Conservation (phyloP, 2,888 invertebrate species). For the Phanerotoma sp. region DNA sequence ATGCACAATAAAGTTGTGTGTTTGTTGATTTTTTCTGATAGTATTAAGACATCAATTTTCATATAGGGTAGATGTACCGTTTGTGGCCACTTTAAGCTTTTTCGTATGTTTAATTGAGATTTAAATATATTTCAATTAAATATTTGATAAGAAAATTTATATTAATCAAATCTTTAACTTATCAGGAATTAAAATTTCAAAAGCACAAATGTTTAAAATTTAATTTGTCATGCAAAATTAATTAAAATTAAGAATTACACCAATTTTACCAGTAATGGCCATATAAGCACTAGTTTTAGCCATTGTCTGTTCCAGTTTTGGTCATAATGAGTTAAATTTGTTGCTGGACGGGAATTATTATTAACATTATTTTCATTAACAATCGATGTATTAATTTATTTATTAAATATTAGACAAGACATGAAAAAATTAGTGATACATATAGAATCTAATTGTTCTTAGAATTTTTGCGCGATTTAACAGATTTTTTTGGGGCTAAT, state of each 20-base stretch:
- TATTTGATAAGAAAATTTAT: conserved; percentile 2
- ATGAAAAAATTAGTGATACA: conserved; percentile 2
- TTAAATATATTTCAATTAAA: not conserved
- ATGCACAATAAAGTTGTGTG: too few species aligned
- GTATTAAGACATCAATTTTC: too few species aligned
- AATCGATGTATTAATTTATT: not conserved
- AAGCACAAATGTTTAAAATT: not conserved
- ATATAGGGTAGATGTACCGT: conserved; percentile 17
- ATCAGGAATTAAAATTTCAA: conserved; percentile 8
- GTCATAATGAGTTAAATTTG: not conserved
- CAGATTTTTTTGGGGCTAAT: conserved; percentile 1
- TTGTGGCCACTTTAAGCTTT: conserved; percentile 16
- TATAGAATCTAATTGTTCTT: not conserved
- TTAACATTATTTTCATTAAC: not conserved
- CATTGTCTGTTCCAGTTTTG: conserved; percentile 10
- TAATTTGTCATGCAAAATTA: not conserved
- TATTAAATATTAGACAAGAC: not conserved
- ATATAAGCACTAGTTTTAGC: conserved; percentile 13
- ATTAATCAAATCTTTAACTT: conserved; percentile 1
- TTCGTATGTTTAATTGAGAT: conserved; percentile 1
- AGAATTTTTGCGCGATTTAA: not conserved
- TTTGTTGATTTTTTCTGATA: too few species aligned
- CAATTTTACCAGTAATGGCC: conserved; percentile 13
- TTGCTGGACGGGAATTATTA: not conserved
- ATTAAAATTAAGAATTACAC: not conserved